phyloP scores from a whole-genome alignment of 2,797 vertebrate species.

The Danio tinwini region DNA sequence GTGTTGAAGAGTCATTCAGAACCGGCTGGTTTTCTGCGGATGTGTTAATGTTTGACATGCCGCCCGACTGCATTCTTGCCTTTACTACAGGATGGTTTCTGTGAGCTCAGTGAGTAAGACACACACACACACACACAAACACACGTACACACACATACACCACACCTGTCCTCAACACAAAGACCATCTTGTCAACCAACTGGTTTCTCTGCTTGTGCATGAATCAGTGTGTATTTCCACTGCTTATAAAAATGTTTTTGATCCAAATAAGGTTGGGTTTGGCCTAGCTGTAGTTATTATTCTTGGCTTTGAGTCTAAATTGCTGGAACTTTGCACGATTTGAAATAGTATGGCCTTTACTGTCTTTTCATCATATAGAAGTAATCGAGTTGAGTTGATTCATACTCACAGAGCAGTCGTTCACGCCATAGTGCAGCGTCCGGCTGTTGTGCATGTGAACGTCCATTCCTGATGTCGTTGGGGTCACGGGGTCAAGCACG shows the following conservation, averaged over 20 bases:
- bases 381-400: no score
- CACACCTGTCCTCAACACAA: slow-evolving; percentile 50
- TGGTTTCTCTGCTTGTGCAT: slow-evolving; percentile 61
- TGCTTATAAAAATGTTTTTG: background rate
- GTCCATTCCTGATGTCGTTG: slow-evolving; percentile 46
- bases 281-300: background rate
- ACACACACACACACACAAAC: background rate
- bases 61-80: slow-evolving; percentile 13
- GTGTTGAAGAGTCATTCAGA: background rate
- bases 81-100: slow-evolving; percentile 5
- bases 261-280: background rate
- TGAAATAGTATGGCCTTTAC: no score
- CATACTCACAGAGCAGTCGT: slow-evolving; percentile 48
- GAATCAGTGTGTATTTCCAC: background rate
- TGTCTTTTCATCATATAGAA: no score
- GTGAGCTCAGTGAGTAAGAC: no score
- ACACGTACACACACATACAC: slow-evolving; percentile 47
- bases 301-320: no score
- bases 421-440: slow-evolving; percentile 42
- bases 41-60: background rate
- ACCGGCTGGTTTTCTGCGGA: slow-evolving; percentile 1
- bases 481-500: background rate
- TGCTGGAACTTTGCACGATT: no score
- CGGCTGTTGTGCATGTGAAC: slow-evolving; percentile 44
- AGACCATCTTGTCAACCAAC: slow-evolving; percentile 60